Percentiles rank a stretch among this genome's conserved stretches.
phyloP scores from a whole-genome alignment of 2,888 invertebrate genomes.

The Cosmorhoe ocellata region DNA sequence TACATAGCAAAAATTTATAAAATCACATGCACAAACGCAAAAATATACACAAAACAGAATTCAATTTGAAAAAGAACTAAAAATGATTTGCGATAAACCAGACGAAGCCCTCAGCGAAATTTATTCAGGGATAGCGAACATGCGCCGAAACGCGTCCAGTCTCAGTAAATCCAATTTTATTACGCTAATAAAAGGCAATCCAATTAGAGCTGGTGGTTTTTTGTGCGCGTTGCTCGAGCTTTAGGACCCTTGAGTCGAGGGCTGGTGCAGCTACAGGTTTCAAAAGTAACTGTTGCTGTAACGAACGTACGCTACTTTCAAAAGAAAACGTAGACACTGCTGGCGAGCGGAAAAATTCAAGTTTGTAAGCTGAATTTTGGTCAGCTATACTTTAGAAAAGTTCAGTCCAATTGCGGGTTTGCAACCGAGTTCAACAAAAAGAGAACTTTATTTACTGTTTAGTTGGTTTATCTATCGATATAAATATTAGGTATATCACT shows the following conservation, averaged over 20 bases:
- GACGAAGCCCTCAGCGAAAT: slow-evolving; percentile 44
- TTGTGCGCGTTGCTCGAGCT: slow-evolving; percentile 50
- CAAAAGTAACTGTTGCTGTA: slow-evolving; percentile 54
- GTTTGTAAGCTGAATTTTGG: slow-evolving; percentile 1
- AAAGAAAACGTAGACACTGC: slow-evolving; percentile 5
- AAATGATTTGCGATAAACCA: slow-evolving; percentile 25
- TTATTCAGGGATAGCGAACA: slow-evolving; percentile 58
- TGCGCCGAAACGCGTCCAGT: slow-evolving; percentile 55
- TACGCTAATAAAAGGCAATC: slow-evolving; percentile 78
- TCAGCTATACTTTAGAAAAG: neutral
- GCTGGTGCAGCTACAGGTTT: slow-evolving; percentile 52
- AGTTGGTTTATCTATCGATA: no score
- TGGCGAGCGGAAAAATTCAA: slow-evolving; percentile 3
- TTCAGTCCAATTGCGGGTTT: neutral
- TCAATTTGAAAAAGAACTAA: slow-evolving; percentile 24
- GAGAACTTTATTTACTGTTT: no score
- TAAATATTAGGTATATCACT: no score
- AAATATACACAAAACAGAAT: slow-evolving; percentile 2
- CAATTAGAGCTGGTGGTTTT: slow-evolving; percentile 75
- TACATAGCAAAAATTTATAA: no score
- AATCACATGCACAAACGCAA: neutral
- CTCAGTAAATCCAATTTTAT: slow-evolving; percentile 76
- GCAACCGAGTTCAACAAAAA: no score
- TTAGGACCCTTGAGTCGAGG: slow-evolving; percentile 58
- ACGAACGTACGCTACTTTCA: slow-evolving; percentile 34